phyloP scores from a whole-genome alignment of 2,888 invertebrate genomes.

The Hemicrepidius hirtus region DNA sequence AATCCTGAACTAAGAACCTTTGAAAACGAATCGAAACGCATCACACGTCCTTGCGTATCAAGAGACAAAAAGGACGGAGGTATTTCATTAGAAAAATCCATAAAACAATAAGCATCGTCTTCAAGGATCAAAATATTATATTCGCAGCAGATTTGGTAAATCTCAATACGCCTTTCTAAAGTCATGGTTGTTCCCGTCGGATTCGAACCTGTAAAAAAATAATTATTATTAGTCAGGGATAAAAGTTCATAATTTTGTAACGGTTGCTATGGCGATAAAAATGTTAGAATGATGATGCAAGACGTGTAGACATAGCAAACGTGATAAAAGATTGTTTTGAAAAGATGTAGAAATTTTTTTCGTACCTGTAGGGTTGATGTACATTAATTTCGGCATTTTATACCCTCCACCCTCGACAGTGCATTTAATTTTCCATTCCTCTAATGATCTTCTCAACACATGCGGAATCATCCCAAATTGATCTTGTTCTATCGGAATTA shows the following conservation, averaged over 20 bases:
- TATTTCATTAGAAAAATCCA: conserved; percentile 79
- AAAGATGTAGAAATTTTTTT: background rate
- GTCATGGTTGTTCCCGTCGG: conserved; percentile 84
- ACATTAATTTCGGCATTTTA: conserved; percentile 83
- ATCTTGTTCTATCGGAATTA: conserved; percentile 82
- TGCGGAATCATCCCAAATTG: conserved; percentile 80
- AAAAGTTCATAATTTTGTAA: too few relatives aligned
- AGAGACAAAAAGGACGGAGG: conserved; percentile 82
- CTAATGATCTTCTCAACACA: conserved; percentile 75
- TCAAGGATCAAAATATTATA: conserved; percentile 87
- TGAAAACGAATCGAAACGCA: conserved; percentile 86
- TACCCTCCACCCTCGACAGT: conserved; percentile 60
- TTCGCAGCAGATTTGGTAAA: conserved; percentile 84
- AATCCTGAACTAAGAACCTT: conserved; percentile 84
- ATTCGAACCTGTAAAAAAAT: conserved; percentile 83
- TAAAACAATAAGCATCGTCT: conserved; percentile 88
- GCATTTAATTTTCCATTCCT: conserved; percentile 72
- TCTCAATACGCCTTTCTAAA: conserved; percentile 78
- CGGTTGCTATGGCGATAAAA: background rate
- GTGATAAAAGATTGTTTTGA: background rate
- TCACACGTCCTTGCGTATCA: conserved; percentile 84
- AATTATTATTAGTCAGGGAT: background rate
- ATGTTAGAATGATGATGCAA: background rate
- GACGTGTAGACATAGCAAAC: too few relatives aligned
- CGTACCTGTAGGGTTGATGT: conserved; percentile 80